A percentile compares a stretch with the other conserved stretches of the same genome.
These are phyloP conservation scores for Siphlonurus alternatus DNA, from an alignment of 2,888 invertebrate species.

Conservation along the genomic window DNA sequence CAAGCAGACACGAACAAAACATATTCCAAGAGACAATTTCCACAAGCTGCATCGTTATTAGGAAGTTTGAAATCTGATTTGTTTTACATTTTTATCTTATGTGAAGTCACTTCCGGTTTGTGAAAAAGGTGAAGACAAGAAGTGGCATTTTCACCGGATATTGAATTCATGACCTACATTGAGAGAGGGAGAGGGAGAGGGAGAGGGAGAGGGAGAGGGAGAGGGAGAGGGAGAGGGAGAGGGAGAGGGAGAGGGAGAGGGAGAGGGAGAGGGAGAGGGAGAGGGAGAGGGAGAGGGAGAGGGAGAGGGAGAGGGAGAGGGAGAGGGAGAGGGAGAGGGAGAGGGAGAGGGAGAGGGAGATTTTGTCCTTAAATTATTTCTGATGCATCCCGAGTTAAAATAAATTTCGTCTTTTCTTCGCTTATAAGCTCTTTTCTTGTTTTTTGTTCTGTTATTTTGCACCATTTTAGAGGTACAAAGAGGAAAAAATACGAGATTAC, in stretches of 20 bases:
- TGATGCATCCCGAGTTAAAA: neutral
- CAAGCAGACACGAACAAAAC: too few species aligned
- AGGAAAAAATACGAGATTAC: too few species aligned
- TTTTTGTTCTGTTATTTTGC: too few species aligned
- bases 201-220: neutral
- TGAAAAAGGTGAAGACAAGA: neutral
- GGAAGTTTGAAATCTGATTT: too few species aligned
- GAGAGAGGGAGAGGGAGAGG: neutral
- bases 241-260: neutral
- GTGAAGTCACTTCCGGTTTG: neutral
- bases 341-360: neutral
- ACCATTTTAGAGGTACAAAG: too few species aligned
- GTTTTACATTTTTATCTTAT: too few species aligned
- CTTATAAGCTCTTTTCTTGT: too few species aligned
- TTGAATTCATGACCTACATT: neutral
- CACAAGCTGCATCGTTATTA: too few species aligned
- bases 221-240: conserved; percentile 1
- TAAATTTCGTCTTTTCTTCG: too few species aligned
- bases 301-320: neutral
- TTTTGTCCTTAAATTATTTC: neutral
- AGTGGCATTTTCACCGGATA: neutral
- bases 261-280: neutral
- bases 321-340: neutral
- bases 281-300: neutral
- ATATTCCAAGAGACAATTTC: too few species aligned